Evolutionary conservation across 2,888 invertebrate genomes (phyloP).

Genomic region (Archips crataeganus): DNA sequence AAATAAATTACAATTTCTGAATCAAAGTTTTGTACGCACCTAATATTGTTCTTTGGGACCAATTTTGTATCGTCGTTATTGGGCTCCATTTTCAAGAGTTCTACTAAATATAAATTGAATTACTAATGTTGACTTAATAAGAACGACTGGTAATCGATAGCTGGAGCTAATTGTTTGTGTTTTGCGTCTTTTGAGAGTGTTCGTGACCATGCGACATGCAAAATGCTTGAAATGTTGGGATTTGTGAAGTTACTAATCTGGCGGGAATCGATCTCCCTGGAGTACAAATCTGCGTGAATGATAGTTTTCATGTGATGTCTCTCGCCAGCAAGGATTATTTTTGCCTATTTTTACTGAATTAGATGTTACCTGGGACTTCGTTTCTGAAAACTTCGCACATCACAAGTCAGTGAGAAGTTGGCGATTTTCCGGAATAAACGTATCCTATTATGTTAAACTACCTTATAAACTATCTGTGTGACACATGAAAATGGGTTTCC

Average conservation of each 20-base stretch:
- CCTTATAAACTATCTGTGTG: too few relatives aligned
- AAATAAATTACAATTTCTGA: slow-evolving; percentile 40
- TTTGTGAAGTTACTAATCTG: background rate
- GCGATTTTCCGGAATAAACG: too few relatives aligned
- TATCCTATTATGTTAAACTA: too few relatives aligned
- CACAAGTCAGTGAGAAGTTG: too few relatives aligned
- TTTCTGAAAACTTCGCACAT: too few relatives aligned
- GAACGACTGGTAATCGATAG: slow-evolving; percentile 15
- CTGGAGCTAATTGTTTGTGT: background rate
- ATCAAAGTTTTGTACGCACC: slow-evolving; percentile 35
- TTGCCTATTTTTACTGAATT: too few relatives aligned
- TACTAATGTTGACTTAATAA: slow-evolving; percentile 38
- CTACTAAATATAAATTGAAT: slow-evolving; percentile 32
- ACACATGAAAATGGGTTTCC: too few relatives aligned
- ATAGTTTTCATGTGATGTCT: too few relatives aligned
- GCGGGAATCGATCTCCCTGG: too few relatives aligned
- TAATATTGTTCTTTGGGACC: slow-evolving; percentile 39
- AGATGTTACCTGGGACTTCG: too few relatives aligned
- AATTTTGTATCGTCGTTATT: slow-evolving; percentile 37
- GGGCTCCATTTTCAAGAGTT: slow-evolving; percentile 15
- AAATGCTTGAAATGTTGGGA: background rate
- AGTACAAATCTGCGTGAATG: too few relatives aligned
- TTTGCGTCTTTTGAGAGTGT: background rate
- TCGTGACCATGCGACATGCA: background rate
- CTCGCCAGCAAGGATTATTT: too few relatives aligned